Evolutionary conservation across 1,140 invertebrate genomes (phyloP), one percentile per base, ranked within the genome.

Genomic region (Plodia interpunctella): DNA sequence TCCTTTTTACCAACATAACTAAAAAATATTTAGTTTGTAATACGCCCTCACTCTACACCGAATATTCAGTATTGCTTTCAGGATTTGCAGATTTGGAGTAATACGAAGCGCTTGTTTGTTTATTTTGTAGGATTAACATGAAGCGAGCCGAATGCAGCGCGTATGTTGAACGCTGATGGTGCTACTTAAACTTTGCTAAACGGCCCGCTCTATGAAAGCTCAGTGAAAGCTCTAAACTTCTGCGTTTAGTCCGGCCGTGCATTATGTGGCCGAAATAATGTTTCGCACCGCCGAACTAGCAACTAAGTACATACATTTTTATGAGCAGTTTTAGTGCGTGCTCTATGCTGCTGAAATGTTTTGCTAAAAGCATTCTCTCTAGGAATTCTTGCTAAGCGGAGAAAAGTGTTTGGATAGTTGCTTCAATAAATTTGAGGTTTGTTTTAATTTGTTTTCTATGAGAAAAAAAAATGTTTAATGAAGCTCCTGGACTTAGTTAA

Each of bases 111-210:
- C 71, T 78, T 78, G 81, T 81, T 80, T 87, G 80, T 87, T 87
- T 86, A 83, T 83, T 81, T 80, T 71, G 73, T 65, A 56, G 80
- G 76, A 84, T 87, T 81, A 84, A 77, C 74, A 71, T 71, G 72
- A 72, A 77, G 59, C 52, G 65, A 72, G 71, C 66, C 72, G 70
- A 78, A 67, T 70, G 68, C 66, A 68, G 70, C 68, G 76, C 66
- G 55, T 57, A 72, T 66, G 70, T 63, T 67, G 65, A 58, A 72
- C 67, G 70, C 63, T 67, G 65, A 58, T 70, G 69, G 70, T 73
- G 63, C 76, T 80, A 82, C 80, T 87, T 87, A 86, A 87, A 87
- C 72, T 87, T 85, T 75, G 65, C 80, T 84, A 86, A 83, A 86
- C 76, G 74, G 74, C 70, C 74, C 74, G 77, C 68, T 69, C 72